Base-by-base conservation (phyloP, 1,140 invertebrate genomes). In the Hylyphantes graminicola region DNA sequence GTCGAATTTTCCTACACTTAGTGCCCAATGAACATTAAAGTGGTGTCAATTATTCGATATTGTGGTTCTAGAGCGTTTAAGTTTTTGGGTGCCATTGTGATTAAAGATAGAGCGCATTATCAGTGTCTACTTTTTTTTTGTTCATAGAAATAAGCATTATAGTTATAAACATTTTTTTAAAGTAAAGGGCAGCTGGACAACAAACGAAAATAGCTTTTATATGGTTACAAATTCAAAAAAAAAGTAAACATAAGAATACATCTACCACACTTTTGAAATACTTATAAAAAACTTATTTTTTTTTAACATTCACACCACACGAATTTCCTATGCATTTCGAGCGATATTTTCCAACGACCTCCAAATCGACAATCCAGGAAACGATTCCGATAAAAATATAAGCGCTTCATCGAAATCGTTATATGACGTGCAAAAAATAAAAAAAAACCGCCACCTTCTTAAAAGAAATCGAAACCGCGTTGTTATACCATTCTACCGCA, bases 371-470 rank as follows among this genome's bases (percentile, higher is more conserved):
- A 10, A 53, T n/a, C 19, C 68, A 12, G 8, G 0, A 11, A 70
- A 54, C 68, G 68, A 70, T 70, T 70, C 51, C 12, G 57, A 59
- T 13, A 7, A 59, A 70, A 70, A 70, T 35, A 35, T 35, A 70
- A 53, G 15, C 35, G 17, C 68, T 51, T 9, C 19, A 70, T 70
- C 68, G 68, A 51, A 70, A 70, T 70, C 50, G 67, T 53, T n/a
- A 53, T 35, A 53, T n/a, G 68, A 51, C 6, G 50, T 17, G 68
- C 50, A 35, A 35, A 35, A 35, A 35, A 35, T 35, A 35, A 35
- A 35, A 70, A 48, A 70, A n/a, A n/a, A n/a, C n/a, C 68, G 68
- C 68, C n/a, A 70, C 50, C 35, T 70, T 17, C 9, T 70, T 53
- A 35, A 35, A 35, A 35, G 50, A 54, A 70, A 70, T 70, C 15